Base-by-base conservation (phyloP, 1,140 invertebrate species). In the Parasteatoda tepidariorum region DNA sequence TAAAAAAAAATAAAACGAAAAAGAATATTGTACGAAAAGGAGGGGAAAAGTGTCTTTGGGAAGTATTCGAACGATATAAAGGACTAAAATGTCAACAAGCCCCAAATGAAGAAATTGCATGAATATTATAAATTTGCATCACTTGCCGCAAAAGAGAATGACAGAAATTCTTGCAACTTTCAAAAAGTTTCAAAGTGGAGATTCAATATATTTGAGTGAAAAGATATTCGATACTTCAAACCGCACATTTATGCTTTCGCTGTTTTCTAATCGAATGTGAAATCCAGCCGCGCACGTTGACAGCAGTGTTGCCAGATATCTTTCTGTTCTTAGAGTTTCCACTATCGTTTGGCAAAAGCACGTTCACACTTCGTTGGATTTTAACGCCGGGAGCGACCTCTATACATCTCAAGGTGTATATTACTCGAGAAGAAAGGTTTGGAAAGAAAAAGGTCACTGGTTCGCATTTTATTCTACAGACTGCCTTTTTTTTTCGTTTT, bases 381-480 rank as follows among this genome's bases (percentile, higher is more conserved):
- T 75, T 61, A 31, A 62, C 59, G 55, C 57, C n/a, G 30, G n/a
- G 22, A 62, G 24, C 33, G 22, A 48, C 38, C 33, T 30, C 30
- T 57, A 26, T 74, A 30, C 28, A 28, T 28, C 73, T 62, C 38
- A 34, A 75, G 57, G 55, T 62, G 24, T n/a, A 22, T 41, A 62
- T 38, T 61, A 31, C 38, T 30, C n/a, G 15, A n/a, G 11, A 26
- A 57, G 4, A 61, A 75, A 73, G 38, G 30, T 9, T 9, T 38
- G 26, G n/a, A 26, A 68, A 75, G 62, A 38, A 75, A 62, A 75
- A 54, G 73, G 73, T 75, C 73, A 75, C 73, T 75, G 73, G 73
- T 75, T 54, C 73, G 55, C 73, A 57, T 75, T 75, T 75, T 75
- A 75, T 75, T 75, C 73, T 31, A n/a, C 73, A 75, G 73, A 57